Percentiles rank a stretch among this genome's conserved stretches.
Conservation (phyloP, 2,797 vertebrate genomes). For the Peromyscus melanophrys region DNA sequence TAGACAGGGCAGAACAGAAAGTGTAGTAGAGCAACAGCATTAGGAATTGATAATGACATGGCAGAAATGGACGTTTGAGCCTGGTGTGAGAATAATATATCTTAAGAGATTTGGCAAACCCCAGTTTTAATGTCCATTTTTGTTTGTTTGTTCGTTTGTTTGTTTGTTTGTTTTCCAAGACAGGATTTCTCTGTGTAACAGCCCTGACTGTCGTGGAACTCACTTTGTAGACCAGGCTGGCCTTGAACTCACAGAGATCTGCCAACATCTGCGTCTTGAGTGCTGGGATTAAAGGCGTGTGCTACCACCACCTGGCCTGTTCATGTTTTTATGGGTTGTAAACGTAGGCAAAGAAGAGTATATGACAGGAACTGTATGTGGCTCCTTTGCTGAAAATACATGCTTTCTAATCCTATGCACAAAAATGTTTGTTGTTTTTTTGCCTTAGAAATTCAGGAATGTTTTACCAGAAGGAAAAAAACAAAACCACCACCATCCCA, state of each 20-base stretch:
- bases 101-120: background rate
- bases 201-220: background rate
- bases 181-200: background rate
- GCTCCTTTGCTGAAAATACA: background rate
- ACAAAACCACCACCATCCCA: background rate
- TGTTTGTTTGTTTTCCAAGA: background rate
- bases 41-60: background rate
- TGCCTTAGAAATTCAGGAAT: background rate
- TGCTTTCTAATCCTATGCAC: background rate
- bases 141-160: background rate
- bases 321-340: background rate
- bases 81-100: fast-evolving
- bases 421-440: background rate
- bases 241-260: no score
- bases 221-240: background rate
- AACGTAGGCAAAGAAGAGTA: conserved; percentile 17
- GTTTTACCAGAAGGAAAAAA: background rate
- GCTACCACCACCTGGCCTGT: no score
- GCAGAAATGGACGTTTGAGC: background rate
- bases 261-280: background rate
- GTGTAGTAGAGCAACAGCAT: background rate
- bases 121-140: background rate
- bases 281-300: background rate
- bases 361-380: background rate
- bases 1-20: fast-evolving